Base-by-base conservation (phyloP, 2,797 vertebrate genomes). In the Psittacula derbiana region DNA sequence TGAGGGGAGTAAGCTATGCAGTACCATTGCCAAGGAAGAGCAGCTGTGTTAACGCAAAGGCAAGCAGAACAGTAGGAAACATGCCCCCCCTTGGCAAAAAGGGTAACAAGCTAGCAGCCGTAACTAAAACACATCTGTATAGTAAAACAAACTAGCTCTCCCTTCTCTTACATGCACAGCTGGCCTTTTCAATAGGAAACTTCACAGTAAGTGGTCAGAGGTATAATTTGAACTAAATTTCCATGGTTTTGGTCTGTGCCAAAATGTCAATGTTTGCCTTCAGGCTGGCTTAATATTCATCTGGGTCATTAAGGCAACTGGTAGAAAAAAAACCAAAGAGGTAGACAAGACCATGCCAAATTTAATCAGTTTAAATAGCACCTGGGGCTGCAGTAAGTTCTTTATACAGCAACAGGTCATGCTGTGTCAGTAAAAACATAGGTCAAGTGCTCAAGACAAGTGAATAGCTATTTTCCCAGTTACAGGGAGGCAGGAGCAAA, bases 241-340 rank as follows among this genome's bases (percentile, higher is more conserved):
- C 88, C 69, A 52, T 43, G 13, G 1, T 64, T 93, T 92, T 67
- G 75, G 62, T 92, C 76, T 88, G 61, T 90, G 75, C 80, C 91
- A 96, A 97, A 98, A 98, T 97, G 97, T 97, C 96, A 96, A 0
- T 78, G 92, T 50, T 93, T 90, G 91, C 97, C 97, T 96, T 92
- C 28, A 88, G 97, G 96, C 86, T 91, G 90, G 27, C 71, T 86
- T 92, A 93, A 88, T 92, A 85, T 85, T 95, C 76, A 33, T 36
- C 69, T 64, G 60, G 94, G 95, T 96, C 89, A 93, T 73, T 70
- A 88, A 95, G 55, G 80, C 84, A 88, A 80, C 58, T 62, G 64
- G 60, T 57, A 8, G 18, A 38, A 23, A 33, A 33, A 57, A 55
- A 21, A n/a, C n/a, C 23, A n/a, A 57, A 70, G 46, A 92, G 43